A percentile compares a stretch with the other conserved stretches of the same genome.
phyloP scores from a whole-genome alignment of 2,113 vertebrate species.

The Corydoras maculifer region DNA sequence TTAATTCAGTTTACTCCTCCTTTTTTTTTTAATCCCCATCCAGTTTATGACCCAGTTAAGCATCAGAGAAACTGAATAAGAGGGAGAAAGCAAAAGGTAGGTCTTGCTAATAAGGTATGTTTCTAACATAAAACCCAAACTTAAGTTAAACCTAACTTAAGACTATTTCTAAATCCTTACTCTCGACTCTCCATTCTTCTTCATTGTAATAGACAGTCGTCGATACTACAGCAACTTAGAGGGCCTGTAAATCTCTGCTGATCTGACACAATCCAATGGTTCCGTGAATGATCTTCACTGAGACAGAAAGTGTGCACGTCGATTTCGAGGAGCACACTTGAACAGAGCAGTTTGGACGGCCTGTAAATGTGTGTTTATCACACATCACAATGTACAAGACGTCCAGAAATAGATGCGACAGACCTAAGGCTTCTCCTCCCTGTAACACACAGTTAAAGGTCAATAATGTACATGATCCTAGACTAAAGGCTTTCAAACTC shows the following conservation, averaged over 20 bases:
- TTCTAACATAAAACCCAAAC: too few relatives aligned
- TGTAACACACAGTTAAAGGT: conserved; percentile 1
- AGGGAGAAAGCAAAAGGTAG: too few relatives aligned
- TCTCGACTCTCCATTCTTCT: too few relatives aligned
- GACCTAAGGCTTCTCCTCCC: conserved; percentile 15
- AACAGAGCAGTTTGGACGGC: conserved; percentile 35
- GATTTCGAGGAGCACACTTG: conserved; percentile 10
- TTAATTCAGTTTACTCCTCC: too few relatives aligned
- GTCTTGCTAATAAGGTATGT: too few relatives aligned
- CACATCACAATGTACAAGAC: conserved; percentile 30
- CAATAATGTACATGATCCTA: too few relatives aligned
- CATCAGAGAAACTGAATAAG: too few relatives aligned
- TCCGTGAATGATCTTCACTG: conserved; percentile 28
- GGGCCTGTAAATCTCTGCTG: conserved; percentile 35
- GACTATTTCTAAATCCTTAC: too few relatives aligned
- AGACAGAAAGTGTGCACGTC: conserved; percentile 33
- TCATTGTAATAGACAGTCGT: conserved; percentile 15
- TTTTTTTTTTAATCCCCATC: too few relatives aligned
- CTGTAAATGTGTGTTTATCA: conserved; percentile 36
- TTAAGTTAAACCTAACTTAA: too few relatives aligned
- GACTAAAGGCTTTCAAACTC: too few relatives aligned
- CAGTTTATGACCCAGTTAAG: too few relatives aligned
- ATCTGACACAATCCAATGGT: conserved; percentile 20
- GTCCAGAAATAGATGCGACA: conserved; percentile 40
- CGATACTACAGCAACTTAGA: conserved; percentile 28